Base-by-base conservation (phyloP, 1,140 invertebrate species). In the Bombus huntii region DNA sequence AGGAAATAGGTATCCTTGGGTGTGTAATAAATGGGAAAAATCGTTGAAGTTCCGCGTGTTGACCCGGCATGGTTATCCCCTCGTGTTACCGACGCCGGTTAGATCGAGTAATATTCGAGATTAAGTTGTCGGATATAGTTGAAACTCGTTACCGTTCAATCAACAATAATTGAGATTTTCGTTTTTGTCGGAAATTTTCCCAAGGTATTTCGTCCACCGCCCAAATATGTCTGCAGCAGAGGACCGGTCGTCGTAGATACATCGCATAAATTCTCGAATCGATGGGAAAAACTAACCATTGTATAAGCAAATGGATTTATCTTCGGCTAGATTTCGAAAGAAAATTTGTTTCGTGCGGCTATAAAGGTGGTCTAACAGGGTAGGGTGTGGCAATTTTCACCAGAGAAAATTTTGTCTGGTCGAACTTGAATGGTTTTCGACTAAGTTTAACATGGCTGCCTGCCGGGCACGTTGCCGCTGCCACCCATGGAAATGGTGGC, bases 391-490 rank as follows among this genome's bases (percentile, higher is more conserved):
- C 81, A 57, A 66, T 87, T 68, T 78, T 83, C n/a, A 25, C 25
- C 13, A 57, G 28, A 77, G 68, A 59, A 87, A 77, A 83, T 70
- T 85, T 85, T 66, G 70, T 22, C 42, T 71, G 74, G 73, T 79
- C 85, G 85, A 87, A 74, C 57, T 84, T 87, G 70, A 87, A 87
- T 59, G 68, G 81, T 84, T 87, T 87, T 87, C 71, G 89, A 77
- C 65, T 76, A 87, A 71, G 82, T 80, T 89, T 87, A 90, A 90
- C 71, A 90, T 90, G 89, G 89, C 89, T 81, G 89, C 89, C 86
- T 85, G 81, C 81, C 74, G 88, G 85, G 86, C 86, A 85, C 89
- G 83, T 85, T 87, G 86, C 59, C 77, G 78, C 57, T 86, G 22
- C 53, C 72, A 77, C 84, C 68, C 70, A 72, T 81, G 74, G 88